phyloP scores from a whole-genome alignment of 2,113 vertebrate species.

The Daubentonia madagascariensis region DNA sequence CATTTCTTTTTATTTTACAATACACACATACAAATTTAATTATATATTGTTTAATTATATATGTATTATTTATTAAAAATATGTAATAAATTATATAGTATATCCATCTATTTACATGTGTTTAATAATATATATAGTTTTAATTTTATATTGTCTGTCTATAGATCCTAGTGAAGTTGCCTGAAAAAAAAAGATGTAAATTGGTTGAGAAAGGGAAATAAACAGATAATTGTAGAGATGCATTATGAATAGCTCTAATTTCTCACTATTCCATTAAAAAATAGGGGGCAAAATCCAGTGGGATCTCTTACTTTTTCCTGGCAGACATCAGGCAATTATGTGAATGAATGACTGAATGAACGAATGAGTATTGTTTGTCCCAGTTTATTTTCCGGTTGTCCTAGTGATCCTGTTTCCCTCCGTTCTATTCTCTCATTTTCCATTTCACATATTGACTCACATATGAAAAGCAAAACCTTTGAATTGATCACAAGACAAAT shows the following conservation, averaged over 20 bases:
- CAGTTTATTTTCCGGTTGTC: background rate
- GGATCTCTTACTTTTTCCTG: background rate
- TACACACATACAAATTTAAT: background rate
- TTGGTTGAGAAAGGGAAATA: background rate
- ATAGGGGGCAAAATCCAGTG: background rate
- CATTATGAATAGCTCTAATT: background rate
- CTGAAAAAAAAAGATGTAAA: background rate
- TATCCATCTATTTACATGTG: background rate
- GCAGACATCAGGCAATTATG: background rate
- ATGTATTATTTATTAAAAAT: background rate
- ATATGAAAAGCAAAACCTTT: background rate
- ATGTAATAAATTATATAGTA: background rate
- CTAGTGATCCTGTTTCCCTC: background rate
- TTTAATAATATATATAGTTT: background rate
- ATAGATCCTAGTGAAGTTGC: background rate
- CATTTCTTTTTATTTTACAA: constrained; percentile 27
- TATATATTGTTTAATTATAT: background rate
- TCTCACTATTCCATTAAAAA: background rate
- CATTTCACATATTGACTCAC: background rate
- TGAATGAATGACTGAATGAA: background rate
- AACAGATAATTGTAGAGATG: background rate
- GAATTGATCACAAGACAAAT: background rate
- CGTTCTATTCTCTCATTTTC: background rate
- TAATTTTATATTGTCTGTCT: background rate
- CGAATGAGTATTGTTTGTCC: background rate